Base-by-base conservation (phyloP, 1,140 invertebrate genomes). In the Myzus persicae region DNA sequence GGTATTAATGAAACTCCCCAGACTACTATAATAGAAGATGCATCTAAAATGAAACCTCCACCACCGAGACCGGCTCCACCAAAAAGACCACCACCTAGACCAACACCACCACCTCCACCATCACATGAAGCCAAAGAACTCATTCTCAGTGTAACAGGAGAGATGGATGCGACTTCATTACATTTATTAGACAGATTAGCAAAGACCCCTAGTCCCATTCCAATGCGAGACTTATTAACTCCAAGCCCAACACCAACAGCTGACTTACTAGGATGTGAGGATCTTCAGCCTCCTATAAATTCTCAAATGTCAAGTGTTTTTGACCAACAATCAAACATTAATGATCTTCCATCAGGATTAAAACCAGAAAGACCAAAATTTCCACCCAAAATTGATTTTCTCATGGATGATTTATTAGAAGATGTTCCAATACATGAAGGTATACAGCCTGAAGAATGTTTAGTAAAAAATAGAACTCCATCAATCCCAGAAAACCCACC, bases 81-180 rank as follows among this genome's bases (percentile, higher is more conserved):
- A 94, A 95, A 54, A 95, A 95, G 93, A 95, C 96, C 42, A 94
- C 96, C 93, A 82, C 96, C 96, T 14, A 93, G 91, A 38, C 96
- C 96, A 44, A 95, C 95, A 38, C 96, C 96, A 36, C 95, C 96
- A 46, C 95, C 95, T n/a, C 96, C 96, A 31, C 95, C 96, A 54
- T 96, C 97, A 89, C 96, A 96, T 89, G 97, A 97, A 94, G 98
- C 98, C 1, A 97, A 98, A 96, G 97, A 98, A 94, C 95, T 98
- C 5, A 97, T 98, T 44, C 96, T 97, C 88, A 97, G 97, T 26
- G 98, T 98, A 0, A 98, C 98, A 42, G 98, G 97, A 11, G 97
- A 97, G 84, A 97, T 98, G 97, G 97, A 98, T 94, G 97, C 98
- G 46, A 98, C 97, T 1, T 98, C 97, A 93, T 97, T 97, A 38